Conservation (phyloP, 1,140 invertebrate genomes). For the Drosophila chauvacae region DNA sequence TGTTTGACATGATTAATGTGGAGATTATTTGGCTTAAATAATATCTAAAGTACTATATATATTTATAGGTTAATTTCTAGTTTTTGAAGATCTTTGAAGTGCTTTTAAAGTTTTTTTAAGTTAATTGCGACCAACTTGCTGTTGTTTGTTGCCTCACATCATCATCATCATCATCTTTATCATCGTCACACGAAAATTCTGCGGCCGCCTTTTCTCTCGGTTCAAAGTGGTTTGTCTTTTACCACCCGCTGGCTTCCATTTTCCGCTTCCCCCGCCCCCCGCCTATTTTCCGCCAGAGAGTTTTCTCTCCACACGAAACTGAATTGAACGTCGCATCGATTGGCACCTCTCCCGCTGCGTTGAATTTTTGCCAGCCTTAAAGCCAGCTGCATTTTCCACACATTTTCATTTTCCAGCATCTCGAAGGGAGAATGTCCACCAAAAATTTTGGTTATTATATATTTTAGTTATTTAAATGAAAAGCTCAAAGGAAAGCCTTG, state of each 20-base stretch:
- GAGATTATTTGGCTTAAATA: background rate
- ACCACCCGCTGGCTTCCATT: slow-evolving; percentile 25
- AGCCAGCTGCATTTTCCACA: slow-evolving; percentile 1
- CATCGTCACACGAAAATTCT: slow-evolving; percentile 17
- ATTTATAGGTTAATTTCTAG: background rate
- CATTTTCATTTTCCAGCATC: slow-evolving; percentile 14
- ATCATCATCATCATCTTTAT: background rate
- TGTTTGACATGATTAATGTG: background rate
- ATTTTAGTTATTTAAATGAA: background rate
- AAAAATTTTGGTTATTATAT: background rate
- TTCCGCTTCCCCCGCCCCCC: background rate
- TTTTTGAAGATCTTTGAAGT: background rate
- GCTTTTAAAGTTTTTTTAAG: background rate
- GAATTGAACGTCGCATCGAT: slow-evolving; percentile 44
- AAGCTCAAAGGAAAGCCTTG: background rate
- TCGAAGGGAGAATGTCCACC: background rate
- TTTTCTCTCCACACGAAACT: slow-evolving; percentile 8
- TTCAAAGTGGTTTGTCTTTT: slow-evolving; percentile 39
- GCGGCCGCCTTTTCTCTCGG: slow-evolving; percentile 42
- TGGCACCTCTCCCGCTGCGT: slow-evolving; percentile 39
- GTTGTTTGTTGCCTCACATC: slow-evolving; percentile 19
- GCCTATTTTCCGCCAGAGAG: background rate
- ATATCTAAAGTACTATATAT: background rate
- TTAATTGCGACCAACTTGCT: slow-evolving; percentile 26
- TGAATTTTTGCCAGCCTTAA: slow-evolving; percentile 40